Evolutionary conservation across 2,797 vertebrate species (phyloP), one percentile per base, ranked within the genome.

Genomic region (Syngnathus acus): DNA sequence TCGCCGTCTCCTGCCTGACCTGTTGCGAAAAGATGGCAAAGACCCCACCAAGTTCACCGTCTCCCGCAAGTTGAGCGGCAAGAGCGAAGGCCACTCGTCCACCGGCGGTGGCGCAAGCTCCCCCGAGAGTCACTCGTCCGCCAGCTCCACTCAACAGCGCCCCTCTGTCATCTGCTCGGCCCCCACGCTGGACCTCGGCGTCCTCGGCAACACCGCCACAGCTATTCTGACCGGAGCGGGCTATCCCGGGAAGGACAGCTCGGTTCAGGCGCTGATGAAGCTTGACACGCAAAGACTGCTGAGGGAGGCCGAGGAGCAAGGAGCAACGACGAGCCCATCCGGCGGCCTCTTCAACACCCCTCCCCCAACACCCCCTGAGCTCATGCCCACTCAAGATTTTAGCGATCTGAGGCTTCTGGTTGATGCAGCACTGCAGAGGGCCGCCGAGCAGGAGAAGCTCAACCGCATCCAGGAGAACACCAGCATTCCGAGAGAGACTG

Each of bases 11-110:
- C 93, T 98, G 9, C 96, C 96, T 0, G 94, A 97, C 81, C 92
- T 99, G 82, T 93, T 99, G 65, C 92, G 94, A 66, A 96, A 95
- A 75, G 95, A 99, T 0, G 97, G 96, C 61, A 95, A 97, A 84
- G 96, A 98, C 80, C 96, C 96, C 61, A 94, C 94, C 67, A 94
- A 96, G 78, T 98, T 95, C 84, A 98, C 95, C 38, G 95, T 97
- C 78, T 97, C 95, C n/a, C 92, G 95, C 17, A 94, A 94, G 0
- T 93, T 93, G 1, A 92, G 90, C 3, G 90, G 90, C 61, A 92
- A 91, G 26, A 74, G 75, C 0, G 94, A 96, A 0, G 79, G 90
- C 0, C 88, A 90, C 16, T 77, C 66, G 0, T 74, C 80, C 9
- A 63, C 74, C 0, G 68, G 87, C 10, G 72, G 80, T 0, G 73